Conservation (phyloP, 2,113 vertebrate genomes). For the Channa maculata region DNA sequence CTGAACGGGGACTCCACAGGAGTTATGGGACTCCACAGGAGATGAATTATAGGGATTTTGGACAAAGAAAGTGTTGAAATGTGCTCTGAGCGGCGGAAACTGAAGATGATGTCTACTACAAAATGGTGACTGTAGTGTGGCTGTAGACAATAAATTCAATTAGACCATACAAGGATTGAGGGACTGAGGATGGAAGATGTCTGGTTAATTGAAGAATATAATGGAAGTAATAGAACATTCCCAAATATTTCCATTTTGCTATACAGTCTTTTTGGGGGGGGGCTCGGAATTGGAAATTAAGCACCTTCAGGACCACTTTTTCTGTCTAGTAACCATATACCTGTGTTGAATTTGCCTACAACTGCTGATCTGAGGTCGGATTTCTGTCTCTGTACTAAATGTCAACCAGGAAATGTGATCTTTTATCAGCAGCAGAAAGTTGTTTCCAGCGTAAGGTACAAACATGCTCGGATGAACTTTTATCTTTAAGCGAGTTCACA, state of each 20-base stretch:
- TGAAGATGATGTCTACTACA: constrained; percentile 10
- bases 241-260: constrained; percentile 27
- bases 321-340: constrained; percentile 18
- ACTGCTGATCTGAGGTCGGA: constrained; percentile 30
- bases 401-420: background rate
- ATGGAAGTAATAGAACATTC: constrained; percentile 6
- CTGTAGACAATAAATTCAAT: constrained; percentile 21
- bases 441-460: background rate
- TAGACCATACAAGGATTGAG: background rate
- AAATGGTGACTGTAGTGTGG: background rate
- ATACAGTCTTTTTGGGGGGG: constrained; percentile 4
- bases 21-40: background rate
- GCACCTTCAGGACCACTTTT: constrained; percentile 30
- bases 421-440: background rate
- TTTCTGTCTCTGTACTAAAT: background rate
- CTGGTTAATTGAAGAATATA: constrained; percentile 17
- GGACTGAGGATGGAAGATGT: constrained; percentile 7
- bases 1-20: constrained; percentile 19
- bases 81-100: constrained; percentile 7
- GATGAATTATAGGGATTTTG: background rate
- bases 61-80: constrained; percentile 17
- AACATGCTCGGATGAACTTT: background rate
- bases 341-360: background rate
- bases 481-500: background rate
- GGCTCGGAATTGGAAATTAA: background rate